Conservation (phyloP, 2,113 vertebrate genomes). For the Cephalopterus ornatus region DNA sequence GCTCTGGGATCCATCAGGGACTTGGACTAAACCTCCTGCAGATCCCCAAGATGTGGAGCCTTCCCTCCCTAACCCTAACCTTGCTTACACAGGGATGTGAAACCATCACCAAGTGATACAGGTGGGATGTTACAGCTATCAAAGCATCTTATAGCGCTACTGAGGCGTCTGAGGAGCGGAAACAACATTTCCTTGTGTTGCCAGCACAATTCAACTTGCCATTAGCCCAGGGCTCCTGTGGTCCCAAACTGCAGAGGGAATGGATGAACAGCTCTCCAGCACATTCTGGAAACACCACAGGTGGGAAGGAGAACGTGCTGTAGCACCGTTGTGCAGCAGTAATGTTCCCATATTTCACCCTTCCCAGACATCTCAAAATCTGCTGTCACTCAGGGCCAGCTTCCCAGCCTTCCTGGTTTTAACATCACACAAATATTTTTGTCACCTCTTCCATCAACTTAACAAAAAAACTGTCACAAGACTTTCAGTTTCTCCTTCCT, state of each 20-base stretch:
- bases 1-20: not conserved
- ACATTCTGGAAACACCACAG: fast-evolving
- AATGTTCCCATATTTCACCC: not conserved
- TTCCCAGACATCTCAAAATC: not conserved
- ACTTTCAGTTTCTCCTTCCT: not conserved
- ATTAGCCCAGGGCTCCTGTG: not conserved
- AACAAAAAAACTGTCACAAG: not conserved
- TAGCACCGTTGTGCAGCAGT: fast-evolving
- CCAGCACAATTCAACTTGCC: fast-evolving
- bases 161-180: not conserved
- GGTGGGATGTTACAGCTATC: fast-evolving
- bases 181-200: not conserved
- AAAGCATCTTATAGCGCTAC: fast-evolving
- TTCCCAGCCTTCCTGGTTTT: not conserved
- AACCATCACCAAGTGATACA: fast-evolving
- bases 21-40: not conserved
- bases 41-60: not conserved
- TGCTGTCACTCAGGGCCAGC: not conserved
- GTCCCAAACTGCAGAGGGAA: not conserved
- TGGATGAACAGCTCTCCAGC: not conserved
- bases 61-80: fast-evolving
- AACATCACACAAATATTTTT: not conserved
- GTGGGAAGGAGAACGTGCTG: not conserved
- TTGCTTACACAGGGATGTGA: fast-evolving
- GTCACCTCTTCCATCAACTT: not conserved